phyloP scores from a whole-genome alignment of 2,797 vertebrate genomes.

The Babyrousa celebensis region DNA sequence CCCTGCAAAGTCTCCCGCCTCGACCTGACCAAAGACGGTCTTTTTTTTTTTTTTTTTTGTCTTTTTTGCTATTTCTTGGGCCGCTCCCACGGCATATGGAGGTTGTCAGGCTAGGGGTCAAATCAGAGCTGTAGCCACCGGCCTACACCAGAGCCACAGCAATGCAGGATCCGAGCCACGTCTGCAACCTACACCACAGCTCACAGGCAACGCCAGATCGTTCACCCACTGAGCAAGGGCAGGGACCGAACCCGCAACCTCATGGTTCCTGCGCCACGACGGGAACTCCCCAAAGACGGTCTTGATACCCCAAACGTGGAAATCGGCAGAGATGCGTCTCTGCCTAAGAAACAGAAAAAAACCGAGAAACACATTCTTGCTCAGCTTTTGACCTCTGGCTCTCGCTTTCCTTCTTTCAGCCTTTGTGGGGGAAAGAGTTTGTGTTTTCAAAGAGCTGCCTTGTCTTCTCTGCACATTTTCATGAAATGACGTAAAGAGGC shows the following conservation, averaged over 20 bases:
- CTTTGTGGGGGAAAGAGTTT: constrained; percentile 59
- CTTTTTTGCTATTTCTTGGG: too few species aligned
- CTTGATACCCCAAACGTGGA: constrained; percentile 55
- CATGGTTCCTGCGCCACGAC: too few species aligned
- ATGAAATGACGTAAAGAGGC: constrained; percentile 86
- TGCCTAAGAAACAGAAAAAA: constrained; percentile 30
- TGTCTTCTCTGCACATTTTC: constrained; percentile 84
- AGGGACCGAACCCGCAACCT: too few species aligned
- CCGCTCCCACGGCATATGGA: too few species aligned
- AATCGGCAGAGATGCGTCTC: constrained; percentile 41
- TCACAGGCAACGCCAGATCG: too few species aligned
- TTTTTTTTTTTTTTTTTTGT: too few species aligned
- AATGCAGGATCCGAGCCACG: too few species aligned
- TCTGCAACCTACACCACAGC: too few species aligned
- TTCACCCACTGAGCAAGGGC: too few species aligned
- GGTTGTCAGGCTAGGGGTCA: too few species aligned
- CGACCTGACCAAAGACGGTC: constrained; percentile 7
- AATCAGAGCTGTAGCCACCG: too few species aligned
- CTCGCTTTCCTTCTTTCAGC: constrained; percentile 74
- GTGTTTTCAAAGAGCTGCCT: constrained; percentile 86
- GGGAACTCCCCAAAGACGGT: not conserved
- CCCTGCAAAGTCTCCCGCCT: not conserved
- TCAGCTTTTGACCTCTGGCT: constrained; percentile 80
- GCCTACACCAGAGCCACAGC: too few species aligned
- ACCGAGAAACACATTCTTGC: constrained; percentile 36